These are phyloP conservation scores for Drosophila yakuba DNA, from an alignment of 1,140 invertebrate genomes.

Conservation along the genomic window DNA sequence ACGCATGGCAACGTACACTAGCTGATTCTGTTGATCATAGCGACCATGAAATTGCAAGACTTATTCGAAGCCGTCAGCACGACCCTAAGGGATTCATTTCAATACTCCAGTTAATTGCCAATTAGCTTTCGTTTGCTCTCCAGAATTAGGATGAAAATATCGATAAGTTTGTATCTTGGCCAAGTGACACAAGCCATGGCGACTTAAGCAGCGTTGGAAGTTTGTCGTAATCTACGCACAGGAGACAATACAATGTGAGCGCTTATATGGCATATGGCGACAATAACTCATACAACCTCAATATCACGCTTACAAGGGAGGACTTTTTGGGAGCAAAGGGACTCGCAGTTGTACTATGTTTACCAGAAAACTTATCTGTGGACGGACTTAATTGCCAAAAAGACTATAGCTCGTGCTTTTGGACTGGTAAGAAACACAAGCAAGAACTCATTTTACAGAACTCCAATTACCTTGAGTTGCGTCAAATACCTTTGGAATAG, in stretches of 20 bases:
- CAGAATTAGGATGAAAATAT: conserved; percentile 85
- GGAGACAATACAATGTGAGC: conserved; percentile 96
- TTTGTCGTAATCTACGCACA: conserved; percentile 90
- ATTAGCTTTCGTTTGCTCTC: conserved; percentile 87
- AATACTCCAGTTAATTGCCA: conserved; percentile 87
- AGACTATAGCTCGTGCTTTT: conserved; percentile 39
- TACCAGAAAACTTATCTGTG: conserved; percentile 58
- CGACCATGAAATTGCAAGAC: conserved; percentile 87
- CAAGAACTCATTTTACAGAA: conserved; percentile 11
- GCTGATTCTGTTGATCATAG: conserved; percentile 64
- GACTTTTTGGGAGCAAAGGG: conserved; percentile 27
- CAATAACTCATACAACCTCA: conserved; percentile 42
- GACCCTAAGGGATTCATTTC: conserved; percentile 89
- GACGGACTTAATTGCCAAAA: conserved; percentile 59
- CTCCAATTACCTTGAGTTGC: too few relatives aligned
- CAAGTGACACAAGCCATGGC: conserved; percentile 95
- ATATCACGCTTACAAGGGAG: conserved; percentile 63
- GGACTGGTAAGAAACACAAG: conserved; percentile 42
- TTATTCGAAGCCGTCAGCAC: conserved; percentile 93
- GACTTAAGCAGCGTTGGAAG: conserved; percentile 94
- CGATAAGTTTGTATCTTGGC: conserved; percentile 89
- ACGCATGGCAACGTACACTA: conserved; percentile 86
- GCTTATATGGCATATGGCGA: conserved; percentile 95
- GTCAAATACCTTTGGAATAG: too few relatives aligned
- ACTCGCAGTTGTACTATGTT: conserved; percentile 46